phyloP scores from a whole-genome alignment of 2,797 vertebrate species.

The Cossypha caffra region DNA sequence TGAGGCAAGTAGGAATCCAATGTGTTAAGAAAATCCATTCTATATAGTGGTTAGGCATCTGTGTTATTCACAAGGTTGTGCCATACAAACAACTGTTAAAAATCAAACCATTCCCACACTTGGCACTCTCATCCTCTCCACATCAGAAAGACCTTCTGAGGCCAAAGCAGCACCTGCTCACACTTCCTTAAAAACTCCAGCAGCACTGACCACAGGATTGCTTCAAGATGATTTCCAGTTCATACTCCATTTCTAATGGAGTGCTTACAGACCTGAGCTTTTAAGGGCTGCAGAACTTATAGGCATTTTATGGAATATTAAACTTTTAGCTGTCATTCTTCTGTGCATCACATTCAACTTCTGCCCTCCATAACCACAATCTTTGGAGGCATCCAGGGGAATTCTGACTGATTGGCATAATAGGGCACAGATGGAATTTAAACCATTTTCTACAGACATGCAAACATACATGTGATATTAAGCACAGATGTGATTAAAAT shows the following conservation, averaged over 20 bases:
- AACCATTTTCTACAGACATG: neutral
- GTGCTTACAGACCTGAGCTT: neutral
- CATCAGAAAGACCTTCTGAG: neutral
- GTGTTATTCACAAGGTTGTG: neutral
- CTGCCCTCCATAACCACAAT: neutral
- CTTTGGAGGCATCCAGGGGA: neutral
- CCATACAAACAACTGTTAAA: neutral
- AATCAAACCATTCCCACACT: neutral
- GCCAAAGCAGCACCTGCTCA: neutral
- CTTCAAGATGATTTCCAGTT: neutral
- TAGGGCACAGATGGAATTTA: neutral
- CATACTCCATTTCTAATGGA: neutral
- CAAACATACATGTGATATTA: accelerated
- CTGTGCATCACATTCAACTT: neutral
- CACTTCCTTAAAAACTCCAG: neutral
- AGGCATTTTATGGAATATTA: neutral
- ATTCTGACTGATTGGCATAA: neutral
- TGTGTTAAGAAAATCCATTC: neutral
- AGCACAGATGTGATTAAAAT: neutral
- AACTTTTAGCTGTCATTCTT: neutral
- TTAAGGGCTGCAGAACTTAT: neutral
- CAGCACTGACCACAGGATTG: neutral
- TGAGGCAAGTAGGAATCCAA: neutral
- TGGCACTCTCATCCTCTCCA: neutral
- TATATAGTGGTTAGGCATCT: neutral